phyloP scores from a whole-genome alignment of 2,888 invertebrate genomes.

The Lysandra bellargus region DNA sequence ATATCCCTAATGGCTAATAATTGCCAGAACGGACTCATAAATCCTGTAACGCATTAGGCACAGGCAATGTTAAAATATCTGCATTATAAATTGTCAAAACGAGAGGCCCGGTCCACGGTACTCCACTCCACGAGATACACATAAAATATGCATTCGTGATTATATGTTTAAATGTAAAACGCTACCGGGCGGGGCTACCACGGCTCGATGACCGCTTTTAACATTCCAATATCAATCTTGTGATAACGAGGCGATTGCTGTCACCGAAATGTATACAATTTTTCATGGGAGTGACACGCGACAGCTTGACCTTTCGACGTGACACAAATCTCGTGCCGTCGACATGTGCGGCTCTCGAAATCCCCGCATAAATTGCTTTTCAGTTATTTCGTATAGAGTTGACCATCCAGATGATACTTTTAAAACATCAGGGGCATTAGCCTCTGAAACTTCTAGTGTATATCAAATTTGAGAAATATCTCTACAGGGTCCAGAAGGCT shows the following conservation, averaged over 20 bases:
- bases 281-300: slow-evolving; percentile 27
- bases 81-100: slow-evolving; percentile 19
- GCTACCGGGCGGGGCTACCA: slow-evolving; percentile 49
- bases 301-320: slow-evolving; percentile 17
- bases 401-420: not conserved
- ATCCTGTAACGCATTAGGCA: slow-evolving; percentile 1
- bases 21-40: not conserved
- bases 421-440: not conserved
- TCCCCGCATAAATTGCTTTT: not conserved
- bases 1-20: slow-evolving; percentile 16
- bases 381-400: not conserved
- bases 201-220: slow-evolving; percentile 44
- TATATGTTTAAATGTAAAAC: slow-evolving; percentile 52
- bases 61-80: slow-evolving; percentile 1
- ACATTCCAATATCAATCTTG: slow-evolving; percentile 49
- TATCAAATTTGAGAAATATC: not conserved
- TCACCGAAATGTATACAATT: slow-evolving; percentile 34
- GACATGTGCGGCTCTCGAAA: not conserved
- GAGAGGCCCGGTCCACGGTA: slow-evolving; percentile 7
- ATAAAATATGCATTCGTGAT: slow-evolving; percentile 55
- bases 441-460: too few species aligned
- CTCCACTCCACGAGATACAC: slow-evolving; percentile 23
- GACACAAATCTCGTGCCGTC: slow-evolving; percentile 13
- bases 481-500: not conserved
- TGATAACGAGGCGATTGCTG: slow-evolving; percentile 34